Percentiles rank a stretch among this genome's conserved stretches.
Conservation (phyloP, 2,888 invertebrate species). For the Epiblema foenella region DNA sequence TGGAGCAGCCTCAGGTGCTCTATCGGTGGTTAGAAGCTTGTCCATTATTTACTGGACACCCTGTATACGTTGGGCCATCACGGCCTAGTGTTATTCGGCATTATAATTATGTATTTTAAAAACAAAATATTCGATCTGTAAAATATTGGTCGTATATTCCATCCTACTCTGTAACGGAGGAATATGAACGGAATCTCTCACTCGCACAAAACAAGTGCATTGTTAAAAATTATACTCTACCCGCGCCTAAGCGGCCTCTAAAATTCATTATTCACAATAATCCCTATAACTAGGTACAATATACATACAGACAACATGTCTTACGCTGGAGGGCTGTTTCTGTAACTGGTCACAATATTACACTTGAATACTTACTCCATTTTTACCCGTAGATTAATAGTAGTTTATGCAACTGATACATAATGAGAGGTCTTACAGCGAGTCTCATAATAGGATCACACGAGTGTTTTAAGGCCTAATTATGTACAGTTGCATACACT, state of each 20-base stretch:
- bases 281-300: conserved; percentile 40
- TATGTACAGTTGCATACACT: too few species aligned
- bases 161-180: not conserved
- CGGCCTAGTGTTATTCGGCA: too few species aligned
- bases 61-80: too few species aligned
- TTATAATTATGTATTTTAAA: not conserved
- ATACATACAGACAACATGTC: conserved; percentile 39
- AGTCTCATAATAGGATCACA: too few species aligned
- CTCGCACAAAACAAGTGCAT: conserved; percentile 19
- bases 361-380: too few species aligned
- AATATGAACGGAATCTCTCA: conserved; percentile 25
- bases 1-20: too few species aligned
- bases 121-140: not conserved
- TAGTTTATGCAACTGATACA: too few species aligned
- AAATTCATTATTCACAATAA: conserved; percentile 40
- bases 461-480: too few species aligned
- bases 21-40: too few species aligned
- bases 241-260: conserved; percentile 7
- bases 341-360: not conserved
- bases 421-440: too few species aligned
- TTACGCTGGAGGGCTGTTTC: conserved; percentile 18
- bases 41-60: too few species aligned
- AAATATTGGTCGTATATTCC: not conserved
- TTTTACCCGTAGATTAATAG: too few species aligned
- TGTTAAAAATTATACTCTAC: conserved; percentile 22